Conservation (phyloP, 2,888 invertebrate species). For the Aleiodes leptofemur region DNA sequence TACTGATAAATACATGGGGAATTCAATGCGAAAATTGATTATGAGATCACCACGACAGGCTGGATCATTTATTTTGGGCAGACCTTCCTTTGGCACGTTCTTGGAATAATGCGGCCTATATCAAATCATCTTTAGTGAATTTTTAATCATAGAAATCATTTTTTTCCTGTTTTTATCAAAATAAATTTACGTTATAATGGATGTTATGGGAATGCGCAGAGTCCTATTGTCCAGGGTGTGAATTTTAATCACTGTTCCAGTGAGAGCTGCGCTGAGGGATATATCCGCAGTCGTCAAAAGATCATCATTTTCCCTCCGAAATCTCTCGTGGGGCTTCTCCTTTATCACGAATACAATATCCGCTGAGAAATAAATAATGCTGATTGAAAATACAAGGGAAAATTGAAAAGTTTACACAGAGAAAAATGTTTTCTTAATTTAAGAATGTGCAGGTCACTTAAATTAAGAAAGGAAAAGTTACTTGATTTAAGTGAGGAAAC, state of each 20-base stretch:
- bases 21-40: slow-evolving; percentile 81
- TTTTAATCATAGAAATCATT: not conserved
- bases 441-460: too few relatives aligned
- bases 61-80: slow-evolving; percentile 81
- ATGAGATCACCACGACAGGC: slow-evolving; percentile 83
- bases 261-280: slow-evolving; percentile 83
- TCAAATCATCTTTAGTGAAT: slow-evolving; percentile 32
- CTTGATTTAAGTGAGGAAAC: too few relatives aligned
- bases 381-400: slow-evolving; percentile 14
- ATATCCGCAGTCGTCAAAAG: slow-evolving; percentile 80
- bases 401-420: slow-evolving; percentile 34
- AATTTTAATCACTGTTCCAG: slow-evolving; percentile 82
- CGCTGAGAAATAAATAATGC: slow-evolving; percentile 73
- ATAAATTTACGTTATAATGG: slow-evolving; percentile 80
- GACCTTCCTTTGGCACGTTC: slow-evolving; percentile 83
- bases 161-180: not conserved
- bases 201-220: slow-evolving; percentile 82
- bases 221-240: slow-evolving; percentile 83
- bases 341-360: slow-evolving; percentile 86
- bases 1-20: slow-evolving; percentile 77
- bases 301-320: slow-evolving; percentile 82
- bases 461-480: too few relatives aligned
- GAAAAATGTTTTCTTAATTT: too few relatives aligned
- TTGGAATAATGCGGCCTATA: slow-evolving; percentile 81
- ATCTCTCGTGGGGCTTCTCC: slow-evolving; percentile 83